Conservation (phyloP, 2,888 invertebrate species). For the Abrostola tripartita region DNA sequence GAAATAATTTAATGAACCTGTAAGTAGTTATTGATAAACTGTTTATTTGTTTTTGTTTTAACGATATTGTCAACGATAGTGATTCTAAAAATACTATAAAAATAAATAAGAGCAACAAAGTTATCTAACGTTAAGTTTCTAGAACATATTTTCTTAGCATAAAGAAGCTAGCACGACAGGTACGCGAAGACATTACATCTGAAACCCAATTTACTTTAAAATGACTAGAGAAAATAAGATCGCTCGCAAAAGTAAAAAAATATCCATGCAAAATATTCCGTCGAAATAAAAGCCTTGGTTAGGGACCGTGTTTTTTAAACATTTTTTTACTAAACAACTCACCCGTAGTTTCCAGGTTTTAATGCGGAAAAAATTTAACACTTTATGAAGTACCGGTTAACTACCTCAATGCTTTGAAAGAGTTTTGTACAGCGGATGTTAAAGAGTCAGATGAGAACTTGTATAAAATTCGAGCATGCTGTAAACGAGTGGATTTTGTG, state of each 20-base stretch:
- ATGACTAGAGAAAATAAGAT: conserved; percentile 42
- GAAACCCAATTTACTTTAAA: conserved; percentile 54
- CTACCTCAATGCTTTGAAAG: conserved; percentile 58
- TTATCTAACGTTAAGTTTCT: neutral
- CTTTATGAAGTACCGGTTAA: conserved; percentile 57
- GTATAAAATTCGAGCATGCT: conserved; percentile 43
- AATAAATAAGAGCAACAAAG: too few relatives aligned
- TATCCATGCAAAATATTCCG: conserved; percentile 32
- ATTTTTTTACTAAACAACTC: conserved; percentile 27
- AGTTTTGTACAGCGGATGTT: conserved; percentile 54
- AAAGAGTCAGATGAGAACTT: conserved; percentile 51
- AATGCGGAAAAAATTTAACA: conserved; percentile 57
- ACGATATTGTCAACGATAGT: neutral
- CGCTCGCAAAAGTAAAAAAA: conserved; percentile 30
- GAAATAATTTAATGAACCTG: too few relatives aligned
- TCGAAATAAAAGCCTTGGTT: conserved; percentile 38
- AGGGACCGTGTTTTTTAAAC: conserved; percentile 26
- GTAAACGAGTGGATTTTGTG: conserved; percentile 27
- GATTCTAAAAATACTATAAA: too few relatives aligned
- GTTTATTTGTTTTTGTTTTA: neutral
- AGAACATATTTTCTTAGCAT: conserved; percentile 35
- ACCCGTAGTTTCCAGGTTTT: conserved; percentile 47
- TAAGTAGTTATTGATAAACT: too few relatives aligned
- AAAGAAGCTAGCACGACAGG: conserved; percentile 49
- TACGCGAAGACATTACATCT: conserved; percentile 52